Percentiles rank a stretch among this genome's conserved stretches.
Evolutionary conservation across 2,113 vertebrate species (phyloP).

Genomic region (Nipponia nippon): DNA sequence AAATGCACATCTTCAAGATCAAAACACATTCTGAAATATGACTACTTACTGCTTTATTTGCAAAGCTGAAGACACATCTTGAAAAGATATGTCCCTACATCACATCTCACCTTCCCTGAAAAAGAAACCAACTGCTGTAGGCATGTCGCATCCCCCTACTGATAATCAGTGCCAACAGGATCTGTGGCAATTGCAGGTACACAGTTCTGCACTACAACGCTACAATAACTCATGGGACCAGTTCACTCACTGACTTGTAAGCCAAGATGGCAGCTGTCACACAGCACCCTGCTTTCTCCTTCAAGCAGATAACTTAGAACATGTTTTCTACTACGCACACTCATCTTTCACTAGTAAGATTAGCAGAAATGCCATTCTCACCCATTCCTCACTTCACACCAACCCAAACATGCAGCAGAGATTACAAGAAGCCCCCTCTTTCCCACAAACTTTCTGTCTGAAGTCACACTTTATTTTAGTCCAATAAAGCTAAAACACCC

Average conservation of each 20-base stretch:
- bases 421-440: accelerated
- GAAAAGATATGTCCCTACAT: neutral
- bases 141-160: accelerated
- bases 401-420: accelerated
- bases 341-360: neutral
- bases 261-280: neutral
- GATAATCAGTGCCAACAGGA: accelerated
- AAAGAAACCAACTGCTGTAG: neutral
- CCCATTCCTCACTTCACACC: neutral
- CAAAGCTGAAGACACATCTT: neutral
- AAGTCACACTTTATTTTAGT: neutral
- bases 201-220: neutral
- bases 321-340: neutral
- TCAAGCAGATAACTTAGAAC: neutral
- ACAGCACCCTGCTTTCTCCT: neutral
- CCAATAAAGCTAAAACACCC: neutral
- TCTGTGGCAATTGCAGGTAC: neutral
- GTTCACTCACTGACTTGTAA: neutral
- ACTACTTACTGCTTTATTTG: accelerated
- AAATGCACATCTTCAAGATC: neutral
- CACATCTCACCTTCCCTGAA: neutral
- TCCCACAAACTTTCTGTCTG: neutral
- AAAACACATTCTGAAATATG: neutral
- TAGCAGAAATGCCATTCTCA: neutral
- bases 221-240: accelerated